Percentiles rank a stretch among this genome's conserved stretches.
phyloP scores from a whole-genome alignment of 2,113 vertebrate species.

The Cygnus atratus region DNA sequence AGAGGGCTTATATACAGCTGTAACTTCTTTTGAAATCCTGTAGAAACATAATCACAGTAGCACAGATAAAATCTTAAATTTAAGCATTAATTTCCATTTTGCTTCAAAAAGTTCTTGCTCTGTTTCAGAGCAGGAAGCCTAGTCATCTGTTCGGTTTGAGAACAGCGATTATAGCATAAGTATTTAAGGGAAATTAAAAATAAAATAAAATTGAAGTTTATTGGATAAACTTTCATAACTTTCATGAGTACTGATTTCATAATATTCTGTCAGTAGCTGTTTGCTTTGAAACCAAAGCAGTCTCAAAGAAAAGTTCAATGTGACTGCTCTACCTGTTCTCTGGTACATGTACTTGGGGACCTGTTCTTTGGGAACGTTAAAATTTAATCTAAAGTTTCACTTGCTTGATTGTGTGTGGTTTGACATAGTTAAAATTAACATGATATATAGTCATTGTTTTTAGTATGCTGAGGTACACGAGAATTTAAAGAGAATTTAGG shows the following conservation, averaged over 20 bases:
- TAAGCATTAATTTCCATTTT: conserved; percentile 12
- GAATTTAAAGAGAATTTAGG: not conserved
- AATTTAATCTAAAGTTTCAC: not conserved
- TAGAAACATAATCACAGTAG: conserved; percentile 6
- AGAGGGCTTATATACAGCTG: not conserved
- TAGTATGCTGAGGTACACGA: not conserved
- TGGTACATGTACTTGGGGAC: not conserved
- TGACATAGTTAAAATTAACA: not conserved
- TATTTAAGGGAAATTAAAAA: not conserved
- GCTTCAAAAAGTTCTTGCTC: not conserved
- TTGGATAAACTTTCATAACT: not conserved
- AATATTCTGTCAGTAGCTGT: not conserved
- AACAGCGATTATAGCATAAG: not conserved
- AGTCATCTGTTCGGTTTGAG: not conserved
- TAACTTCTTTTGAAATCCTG: conserved; percentile 26
- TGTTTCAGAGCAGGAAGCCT: not conserved
- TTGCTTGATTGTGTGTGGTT: not conserved
- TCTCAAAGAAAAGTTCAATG: not conserved
- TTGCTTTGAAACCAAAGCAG: not conserved
- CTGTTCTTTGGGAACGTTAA: not conserved
- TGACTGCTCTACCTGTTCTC: not conserved
- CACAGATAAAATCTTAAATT: conserved; percentile 35
- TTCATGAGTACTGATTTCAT: not conserved
- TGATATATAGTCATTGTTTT: not conserved
- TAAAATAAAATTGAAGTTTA: not conserved